Base-by-base conservation (phyloP, 1,140 invertebrate genomes). In the Choristoneura fumiferana region DNA sequence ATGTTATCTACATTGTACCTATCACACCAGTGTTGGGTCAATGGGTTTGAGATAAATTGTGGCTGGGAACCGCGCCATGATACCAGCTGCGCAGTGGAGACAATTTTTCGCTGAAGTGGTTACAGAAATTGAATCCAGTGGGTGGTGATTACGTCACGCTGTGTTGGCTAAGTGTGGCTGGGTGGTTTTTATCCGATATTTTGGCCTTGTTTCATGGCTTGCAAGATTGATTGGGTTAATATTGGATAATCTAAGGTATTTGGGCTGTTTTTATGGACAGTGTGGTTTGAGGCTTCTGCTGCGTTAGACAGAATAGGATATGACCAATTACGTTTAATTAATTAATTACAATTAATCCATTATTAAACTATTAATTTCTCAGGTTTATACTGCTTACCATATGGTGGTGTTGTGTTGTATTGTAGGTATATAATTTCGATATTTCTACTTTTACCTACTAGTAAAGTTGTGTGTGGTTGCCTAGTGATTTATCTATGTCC, bases 41-140 rank as follows among this genome's bases (percentile, higher is more conserved):
- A 17, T 49, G 43, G 17, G 29, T 49, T 22, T 22, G n/a, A 49
- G 43, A 49, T 49, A 22, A 49, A 49, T 49, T 49, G 43, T 18
- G 43, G 43, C 18, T 49, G 43, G 29, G 17, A 18, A 18, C 15
- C 40, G 9, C 14, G 17, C 17, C 17, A 4, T 60, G 60, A 57
- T 34, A 55, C 57, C 34, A 40, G 35, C 22, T 56, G 29, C 15
- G 57, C 55, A 54, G 36, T 35, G 63, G 53, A 65, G 67, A 69
- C 67, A 69, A 69, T 69, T 69, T 69, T 65, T 62, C 67, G 67
- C 67, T 66, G 55, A 69, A 63, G 60, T 63, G 63, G 59, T 29
- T 61, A 63, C 60, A 58, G 45, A 69, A 69, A 69, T 69, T 69
- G 67, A 63, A 69, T 69, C 65, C 63, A 60, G 58, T 61, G 63